phyloP scores from a whole-genome alignment of 2,888 invertebrate species.

The Meta bourneti region DNA sequence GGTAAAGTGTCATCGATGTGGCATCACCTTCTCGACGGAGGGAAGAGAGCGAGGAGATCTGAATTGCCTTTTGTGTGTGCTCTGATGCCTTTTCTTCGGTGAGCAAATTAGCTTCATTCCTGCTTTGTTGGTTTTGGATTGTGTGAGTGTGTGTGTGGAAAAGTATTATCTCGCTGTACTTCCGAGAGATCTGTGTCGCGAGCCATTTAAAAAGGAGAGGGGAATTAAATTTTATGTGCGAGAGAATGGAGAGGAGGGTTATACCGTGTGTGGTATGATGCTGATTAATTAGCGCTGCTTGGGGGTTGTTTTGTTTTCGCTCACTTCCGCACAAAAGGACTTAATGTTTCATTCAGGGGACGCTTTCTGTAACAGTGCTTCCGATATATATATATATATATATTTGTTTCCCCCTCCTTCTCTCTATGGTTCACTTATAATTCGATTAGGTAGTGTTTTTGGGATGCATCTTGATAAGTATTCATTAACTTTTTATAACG shows the following conservation, averaged over 20 bases:
- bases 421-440: neutral
- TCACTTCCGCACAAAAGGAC: slow-evolving; percentile 24
- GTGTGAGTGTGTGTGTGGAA: slow-evolving; percentile 1
- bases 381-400: neutral
- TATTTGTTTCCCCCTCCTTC: neutral
- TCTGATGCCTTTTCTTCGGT: slow-evolving; percentile 27
- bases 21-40: slow-evolving; percentile 36
- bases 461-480: neutral
- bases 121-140: slow-evolving; percentile 48
- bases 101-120: slow-evolving; percentile 51
- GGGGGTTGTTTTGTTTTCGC: slow-evolving; percentile 42
- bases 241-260: neutral
- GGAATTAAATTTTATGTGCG: slow-evolving; percentile 47
- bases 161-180: slow-evolving; percentile 9
- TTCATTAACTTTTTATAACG: neutral
- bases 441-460: neutral
- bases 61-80: slow-evolving; percentile 50
- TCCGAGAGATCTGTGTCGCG: slow-evolving; percentile 22
- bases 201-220: slow-evolving; percentile 52
- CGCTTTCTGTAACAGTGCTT: neutral
- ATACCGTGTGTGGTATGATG: neutral
- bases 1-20: slow-evolving; percentile 46
- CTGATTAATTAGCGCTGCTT: slow-evolving; percentile 54
- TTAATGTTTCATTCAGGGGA: slow-evolving; percentile 4
- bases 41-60: neutral